Conservation (phyloP, 2,797 vertebrate species). For the Pelobates cultripes region DNA sequence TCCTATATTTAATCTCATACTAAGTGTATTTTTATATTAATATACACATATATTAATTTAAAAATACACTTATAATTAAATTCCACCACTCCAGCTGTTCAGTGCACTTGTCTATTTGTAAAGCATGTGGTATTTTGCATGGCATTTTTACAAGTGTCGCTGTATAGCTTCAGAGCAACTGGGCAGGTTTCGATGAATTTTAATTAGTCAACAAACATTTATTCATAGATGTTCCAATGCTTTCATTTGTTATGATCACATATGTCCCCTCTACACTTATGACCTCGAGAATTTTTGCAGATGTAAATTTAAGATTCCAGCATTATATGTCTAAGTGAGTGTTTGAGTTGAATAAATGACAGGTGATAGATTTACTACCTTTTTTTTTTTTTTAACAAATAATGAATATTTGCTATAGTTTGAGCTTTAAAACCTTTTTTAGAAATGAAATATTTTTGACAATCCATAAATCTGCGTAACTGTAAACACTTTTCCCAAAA, state of each 20-base stretch:
- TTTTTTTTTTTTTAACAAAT: background rate
- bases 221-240: slow-evolving; percentile 33
- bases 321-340: background rate
- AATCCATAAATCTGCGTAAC: background rate
- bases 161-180: background rate
- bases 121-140: slow-evolving; percentile 42
- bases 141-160: slow-evolving; percentile 32
- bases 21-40: too few relatives aligned
- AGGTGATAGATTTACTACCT: background rate
- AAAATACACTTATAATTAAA: too few relatives aligned
- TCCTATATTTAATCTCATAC: too few relatives aligned
- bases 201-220: slow-evolving; percentile 37
- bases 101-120: slow-evolving; percentile 20
- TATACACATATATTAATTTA: too few relatives aligned
- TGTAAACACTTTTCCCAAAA: background rate
- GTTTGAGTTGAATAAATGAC: background rate
- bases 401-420: background rate
- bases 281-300: slow-evolving; percentile 4
- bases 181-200: slow-evolving; percentile 49
- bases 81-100: slow-evolving; percentile 3
- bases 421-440: background rate
- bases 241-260: slow-evolving; percentile 23
- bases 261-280: slow-evolving; percentile 10
- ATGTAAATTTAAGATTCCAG: background rate
- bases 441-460: background rate